phyloP scores from a whole-genome alignment of 2,113 vertebrate species.

The Carollia perspicillata region DNA sequence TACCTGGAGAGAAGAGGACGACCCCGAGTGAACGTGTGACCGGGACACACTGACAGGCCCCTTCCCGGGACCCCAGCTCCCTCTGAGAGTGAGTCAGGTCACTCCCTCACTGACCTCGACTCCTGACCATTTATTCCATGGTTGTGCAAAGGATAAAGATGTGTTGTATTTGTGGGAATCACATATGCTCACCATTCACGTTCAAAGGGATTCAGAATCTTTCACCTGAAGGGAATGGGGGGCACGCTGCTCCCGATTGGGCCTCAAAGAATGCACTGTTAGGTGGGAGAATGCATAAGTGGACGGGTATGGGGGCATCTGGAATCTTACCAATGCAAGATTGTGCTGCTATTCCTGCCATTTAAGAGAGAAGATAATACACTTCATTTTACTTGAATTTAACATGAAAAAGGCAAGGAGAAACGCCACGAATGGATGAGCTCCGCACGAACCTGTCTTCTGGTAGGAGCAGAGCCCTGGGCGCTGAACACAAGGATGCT shows the following conservation, averaged over 20 bases:
- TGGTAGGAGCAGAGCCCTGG: neutral
- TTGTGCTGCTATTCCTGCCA: neutral
- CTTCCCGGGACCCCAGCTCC: neutral
- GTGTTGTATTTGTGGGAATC: neutral
- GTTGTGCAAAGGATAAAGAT: neutral
- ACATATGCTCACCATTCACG: neutral
- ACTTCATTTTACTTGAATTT: neutral
- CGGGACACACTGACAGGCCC: accelerated
- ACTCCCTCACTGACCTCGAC: neutral
- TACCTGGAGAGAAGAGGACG: constrained; percentile 83
- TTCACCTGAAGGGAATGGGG: neutral
- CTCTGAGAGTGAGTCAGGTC: neutral
- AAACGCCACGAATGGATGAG: neutral
- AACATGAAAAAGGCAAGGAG: neutral
- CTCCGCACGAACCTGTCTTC: neutral
- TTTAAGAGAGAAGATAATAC: neutral
- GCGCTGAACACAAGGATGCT: neutral
- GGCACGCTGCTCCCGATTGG: neutral
- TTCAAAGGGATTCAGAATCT: neutral
- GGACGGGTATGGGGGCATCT: neutral
- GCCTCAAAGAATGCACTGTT: neutral
- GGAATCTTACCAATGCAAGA: neutral
- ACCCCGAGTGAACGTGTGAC: too few species aligned
- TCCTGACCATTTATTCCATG: neutral
- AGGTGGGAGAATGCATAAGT: neutral